Base-by-base conservation (phyloP, 1,140 invertebrate genomes). In the Aphelenchoides fujianensis region DNA sequence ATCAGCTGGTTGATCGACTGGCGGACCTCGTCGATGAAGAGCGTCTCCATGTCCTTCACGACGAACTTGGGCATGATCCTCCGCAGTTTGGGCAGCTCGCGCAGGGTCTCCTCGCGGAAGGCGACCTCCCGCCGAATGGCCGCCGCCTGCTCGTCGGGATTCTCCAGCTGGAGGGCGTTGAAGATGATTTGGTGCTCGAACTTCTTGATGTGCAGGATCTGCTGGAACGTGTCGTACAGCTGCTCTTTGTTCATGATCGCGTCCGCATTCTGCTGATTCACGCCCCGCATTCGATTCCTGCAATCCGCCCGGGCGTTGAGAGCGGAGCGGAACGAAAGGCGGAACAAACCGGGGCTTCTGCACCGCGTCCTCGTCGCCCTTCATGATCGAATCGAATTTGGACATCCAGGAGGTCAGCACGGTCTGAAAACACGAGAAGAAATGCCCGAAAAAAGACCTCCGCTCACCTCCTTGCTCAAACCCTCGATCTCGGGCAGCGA, bases 151-250 rank as follows among this genome's bases (percentile, higher is more conserved):
- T 99, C 97, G 87, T 99, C 97, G 69, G 93, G 92, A 84, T 95
- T 98, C 85, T 98, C 96, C 86, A 99, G 92, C 90, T 98, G 91
- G 83, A 98, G 89, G 74, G 95, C 94, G 88, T 98, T 98, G 87
- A 95, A 98, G 57, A 99, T 89, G 80, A 99, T 90, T 87, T 98
- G 95, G 87, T 99, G 97, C 87, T 99, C 96, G 86, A 98, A 98
- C 86, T 99, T 99, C 88, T 98, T 98, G 9, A 99, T 92, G 53
- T 91, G 91, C 70, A 99, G 87, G 77, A 98, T 97, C 86, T 97
- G 95, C 85, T 98, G 97, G 87, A 98, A 99, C 93, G 98, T 97
- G 86, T 98, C 96, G 87, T 97, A 99, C 0, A 98, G 89, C 86
- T 97, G 94, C 84, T 97, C 94, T 86, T 97, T 97, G 68, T 92